phyloP scores from a whole-genome alignment of 1,140 invertebrate species.

The Chymomyza costata region DNA sequence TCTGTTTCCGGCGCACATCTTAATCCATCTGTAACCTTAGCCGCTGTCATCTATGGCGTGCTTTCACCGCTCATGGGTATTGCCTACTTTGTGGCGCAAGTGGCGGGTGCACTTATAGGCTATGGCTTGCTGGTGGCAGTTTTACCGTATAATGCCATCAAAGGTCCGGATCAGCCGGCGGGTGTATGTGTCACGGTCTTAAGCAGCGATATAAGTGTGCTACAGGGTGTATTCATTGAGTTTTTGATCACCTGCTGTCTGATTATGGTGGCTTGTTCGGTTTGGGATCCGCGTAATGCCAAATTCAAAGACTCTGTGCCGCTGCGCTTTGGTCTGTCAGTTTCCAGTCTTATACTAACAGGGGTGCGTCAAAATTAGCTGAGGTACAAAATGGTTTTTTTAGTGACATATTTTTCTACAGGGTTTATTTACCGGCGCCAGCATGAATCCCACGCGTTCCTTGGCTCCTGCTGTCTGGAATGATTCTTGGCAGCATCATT shows the following conservation, averaged over 20 bases:
- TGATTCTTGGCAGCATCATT: constrained; percentile 82
- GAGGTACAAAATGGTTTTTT: neutral
- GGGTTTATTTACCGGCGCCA: constrained; percentile 83
- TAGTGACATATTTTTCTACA: constrained; percentile 56
- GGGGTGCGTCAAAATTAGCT: constrained; percentile 54
- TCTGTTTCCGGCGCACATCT: constrained; percentile 92
- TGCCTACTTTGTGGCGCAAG: constrained; percentile 84
- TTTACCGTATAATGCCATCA: constrained; percentile 76
- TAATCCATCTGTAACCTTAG: constrained; percentile 90
- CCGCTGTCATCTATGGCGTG: constrained; percentile 77
- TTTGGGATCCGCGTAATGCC: constrained; percentile 80
- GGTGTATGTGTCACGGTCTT: constrained; percentile 79
- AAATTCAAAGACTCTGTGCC: constrained; percentile 77
- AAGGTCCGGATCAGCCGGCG: constrained; percentile 42
- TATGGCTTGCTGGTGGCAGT: constrained; percentile 83
- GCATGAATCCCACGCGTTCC: constrained; percentile 87
- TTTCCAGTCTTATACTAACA: constrained; percentile 79
- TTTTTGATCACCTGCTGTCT: constrained; percentile 79
- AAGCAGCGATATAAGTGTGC: constrained; percentile 73
- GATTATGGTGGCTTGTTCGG: constrained; percentile 79
- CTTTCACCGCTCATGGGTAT: constrained; percentile 80
- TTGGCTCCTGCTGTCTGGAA: constrained; percentile 86
- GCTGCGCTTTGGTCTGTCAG: constrained; percentile 79
- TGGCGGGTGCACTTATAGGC: constrained; percentile 81
- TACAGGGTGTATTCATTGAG: constrained; percentile 78